Evolutionary conservation across 2,888 invertebrate genomes (phyloP), one percentile per base, ranked within the genome.

Genomic region (Nebria brevicollis): DNA sequence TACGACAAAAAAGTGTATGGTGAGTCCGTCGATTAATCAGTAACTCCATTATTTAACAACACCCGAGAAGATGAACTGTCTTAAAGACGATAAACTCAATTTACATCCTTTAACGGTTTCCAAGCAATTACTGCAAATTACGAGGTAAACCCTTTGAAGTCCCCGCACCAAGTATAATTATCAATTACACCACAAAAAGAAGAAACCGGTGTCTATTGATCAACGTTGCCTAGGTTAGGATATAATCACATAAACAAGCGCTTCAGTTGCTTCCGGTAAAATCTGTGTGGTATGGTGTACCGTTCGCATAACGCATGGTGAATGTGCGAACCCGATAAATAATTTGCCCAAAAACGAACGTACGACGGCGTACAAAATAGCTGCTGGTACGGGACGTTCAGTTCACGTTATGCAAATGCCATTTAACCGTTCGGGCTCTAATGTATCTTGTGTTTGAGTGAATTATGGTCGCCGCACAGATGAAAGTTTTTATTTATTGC

Each of bases 401-500:
- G 65, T 77, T 66, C 72, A 43, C 73, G 77, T 77, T 79, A 79
- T 75, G 79, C 79, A 75, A 75, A 79, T 79, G 70, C 77, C 75
- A 79, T 70, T 75, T 79, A 73, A 66, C 54, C 66, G 75, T 74
- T 79, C 66, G 79, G 75, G 11, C 54, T 54, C 79, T 79, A 79
- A 79, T 79, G 79, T 79, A 75, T 79, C 79, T 75, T 79, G 75
- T 26, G 74, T 77, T 79, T 79, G 79, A 79, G 74, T 79, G 74
- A 79, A 74, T 79, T 79, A 79, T 79, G 43, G 79, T 13, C 15
- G 43, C 54, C 25, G 74, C 25, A 66, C 43, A 77, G 72, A 77
- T 79, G 74, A 79, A 66, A 79, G 79, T 79, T 79, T 79, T 79
- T 79, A 79, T 79, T 79, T 79, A 79, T 79, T 79, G 68, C 79